Percentiles rank a stretch among this genome's conserved stretches.
These are phyloP conservation scores for Isaurus tuberculatus DNA, from an alignment of 92 coral and sea anemone genomes.

Conservation along the genomic window DNA sequence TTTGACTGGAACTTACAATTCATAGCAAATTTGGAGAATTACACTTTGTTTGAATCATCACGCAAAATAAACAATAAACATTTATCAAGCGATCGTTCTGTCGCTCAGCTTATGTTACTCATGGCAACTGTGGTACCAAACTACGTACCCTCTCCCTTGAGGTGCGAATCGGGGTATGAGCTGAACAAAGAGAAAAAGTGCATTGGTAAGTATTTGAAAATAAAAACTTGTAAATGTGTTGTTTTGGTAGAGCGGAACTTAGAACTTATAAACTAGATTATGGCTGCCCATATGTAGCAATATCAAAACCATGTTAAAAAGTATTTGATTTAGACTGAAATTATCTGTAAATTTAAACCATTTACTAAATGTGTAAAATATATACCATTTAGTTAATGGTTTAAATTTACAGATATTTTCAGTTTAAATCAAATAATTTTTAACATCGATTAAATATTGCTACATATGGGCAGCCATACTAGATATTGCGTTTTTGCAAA, in stretches of 20 bases:
- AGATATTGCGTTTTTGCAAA: background rate
- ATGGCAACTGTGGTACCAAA: conserved; percentile 39
- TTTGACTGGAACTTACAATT: conserved; percentile 65
- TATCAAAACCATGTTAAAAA: too few species aligned
- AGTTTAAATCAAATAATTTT: conserved; percentile 10
- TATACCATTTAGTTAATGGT: too few species aligned
- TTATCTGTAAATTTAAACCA: too few species aligned
- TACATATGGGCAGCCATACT: conserved; percentile 31
- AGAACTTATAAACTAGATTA: too few species aligned
- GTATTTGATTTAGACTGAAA: too few species aligned
- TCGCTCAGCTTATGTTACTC: background rate
- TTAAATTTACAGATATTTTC: too few species aligned
- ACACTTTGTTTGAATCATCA: conserved; percentile 54
- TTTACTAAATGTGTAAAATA: too few species aligned
- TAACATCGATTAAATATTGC: conserved; percentile 21
- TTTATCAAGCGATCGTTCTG: conserved; percentile 30
- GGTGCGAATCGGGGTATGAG: conserved; percentile 18
- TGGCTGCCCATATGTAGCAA: too few species aligned
- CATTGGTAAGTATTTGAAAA: background rate
- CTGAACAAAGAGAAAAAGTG: conserved; percentile 31
- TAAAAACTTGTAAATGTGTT: background rate
- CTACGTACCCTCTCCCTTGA: conserved; percentile 35
- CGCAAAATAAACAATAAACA: background rate
- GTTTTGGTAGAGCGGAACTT: background rate
- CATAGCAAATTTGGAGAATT: conserved; percentile 53